Base-by-base conservation (phyloP, 2,797 vertebrate genomes). In the Oreonectes daqikongensis region DNA sequence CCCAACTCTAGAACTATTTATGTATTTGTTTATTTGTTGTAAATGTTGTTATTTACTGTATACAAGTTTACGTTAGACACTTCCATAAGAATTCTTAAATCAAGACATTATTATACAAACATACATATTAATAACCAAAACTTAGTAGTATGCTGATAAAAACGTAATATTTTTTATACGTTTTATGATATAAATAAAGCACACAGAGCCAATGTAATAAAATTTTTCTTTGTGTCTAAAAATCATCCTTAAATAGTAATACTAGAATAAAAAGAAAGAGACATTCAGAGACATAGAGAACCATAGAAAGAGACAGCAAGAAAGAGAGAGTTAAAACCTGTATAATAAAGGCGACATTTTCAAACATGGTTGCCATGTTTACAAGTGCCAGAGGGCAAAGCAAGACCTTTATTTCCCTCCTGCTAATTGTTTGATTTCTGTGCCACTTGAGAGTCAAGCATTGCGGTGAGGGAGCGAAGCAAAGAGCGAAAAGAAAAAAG, bases 351-450 rank as follows among this genome's bases (percentile, higher is more conserved):
- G 71, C 81, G 84, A 84, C 82, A 46, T 88, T 89, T 88, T 85
- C 81, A 88, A 90, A 87, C 84, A 85, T 82, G 46, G 82, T 84
- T 83, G 64, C 84, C 74, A 69, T 92, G 89, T 93, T 91, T 90
- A 90, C 88, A 82, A 84, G 74, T 85, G 90, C 90, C 90, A 86
- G 84, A 89, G 92, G 91, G 90, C 77, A 72, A 89, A 90, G 85
- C 83, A 83, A 77, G 89, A 92, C 91, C 90, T 90, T 91, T 88
- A 88, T 89, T 91, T 90, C 86, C 90, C 91, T 92, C 89, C 90
- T 89, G 91, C 90, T 94, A 94, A 93, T 92, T 93, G 90, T 93
- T 92, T 93, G 90, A 92, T 93, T 94, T 94, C 86, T 88, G 88
- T 90, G 90, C 86, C 89, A 79, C 91, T 89, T 88, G 91, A 92